Base-by-base conservation (phyloP, 1,140 invertebrate genomes). In the Drosophila bocqueti region DNA sequence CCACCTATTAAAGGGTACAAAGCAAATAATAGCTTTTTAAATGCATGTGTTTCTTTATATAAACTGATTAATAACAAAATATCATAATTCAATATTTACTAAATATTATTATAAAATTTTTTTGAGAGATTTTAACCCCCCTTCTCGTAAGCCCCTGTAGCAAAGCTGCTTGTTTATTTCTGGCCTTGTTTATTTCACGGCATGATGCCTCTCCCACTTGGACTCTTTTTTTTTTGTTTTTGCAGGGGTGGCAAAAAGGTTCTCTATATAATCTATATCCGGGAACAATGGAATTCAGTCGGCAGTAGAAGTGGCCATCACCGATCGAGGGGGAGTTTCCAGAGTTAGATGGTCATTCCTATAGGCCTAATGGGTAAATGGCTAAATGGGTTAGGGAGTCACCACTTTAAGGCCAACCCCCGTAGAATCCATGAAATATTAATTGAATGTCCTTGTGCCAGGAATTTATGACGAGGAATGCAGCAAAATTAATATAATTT, bases 181-280 rank as follows among this genome's bases (percentile, higher is more conserved):
- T 58, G 63, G 55, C 43, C 55, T 61, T 62, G 74, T 77, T 77
- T 77, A 64, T 75, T 64, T 74, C 69, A 46, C 46, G 57, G 49
- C 69, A 74, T 57, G 69, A 75, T 74, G 58, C 69, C 72, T 47
- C 36, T n/a, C 18, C 29, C 38, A 57, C 54, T 21, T 34, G 42
- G n/a, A 4, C 6, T 26, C 47, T 15, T 4, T 9, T 3, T 38
- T 11, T 11, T 24, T 42, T 24, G 21, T 65, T 68, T 66, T 42
- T 55, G 54, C 61, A 50, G 38, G 52, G 54, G 66, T 72, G 29
- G 67, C 65, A 45, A 47, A 67, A 47, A 65, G 65, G 47, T 67
- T 67, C n/a, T 21, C 18, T 65, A 46, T 64, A 63, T 62, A 66
- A 66, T 66, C 40, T 43, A 61, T 74, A 52, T 34, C 71, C 71